Base-by-base conservation (phyloP, 2,888 invertebrate genomes). In the Hipparchia sbordonii region DNA sequence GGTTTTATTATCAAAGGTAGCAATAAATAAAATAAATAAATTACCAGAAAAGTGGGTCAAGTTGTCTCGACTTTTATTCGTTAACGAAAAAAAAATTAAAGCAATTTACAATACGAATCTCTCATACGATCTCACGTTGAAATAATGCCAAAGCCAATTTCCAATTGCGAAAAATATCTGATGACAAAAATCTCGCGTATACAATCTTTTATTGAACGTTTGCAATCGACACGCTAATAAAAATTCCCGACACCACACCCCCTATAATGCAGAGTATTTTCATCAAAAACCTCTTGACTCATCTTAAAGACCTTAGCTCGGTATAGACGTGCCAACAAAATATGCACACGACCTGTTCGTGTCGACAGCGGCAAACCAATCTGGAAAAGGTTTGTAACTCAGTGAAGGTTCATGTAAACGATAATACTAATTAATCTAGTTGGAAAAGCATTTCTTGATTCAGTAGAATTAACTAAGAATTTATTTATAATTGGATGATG, bases 201-300 rank as follows among this genome's bases (percentile, higher is more conserved):
- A 52, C 33, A 57, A 69, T 69, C 61, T 10, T 61, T 51, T 59
- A 67, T 61, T 61, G 69, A 54, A 61, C 61, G 60, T 60, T 52
- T 52, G 61, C 69, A 69, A 69, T 69, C 61, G 60, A 52, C 69
- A 45, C 48, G 8, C 61, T 56, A 67, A 69, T 69, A 69, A 69
- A 69, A 69, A 69, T 69, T 69, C 69, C 9, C 51, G 48, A 52
- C 51, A 61, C 61, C 69, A 61, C 69, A 52, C 61, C 60, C 61
- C 9, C 23, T 65, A 10, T 60, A 60, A 39, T 60, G 39, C 59
- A 39, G 12, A 48, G 46, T 56, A 45, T 67, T 67, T 56, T 69
- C 33, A 69, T 69, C 69, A 33, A 61, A 68, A 69, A 61, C 61
- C 60, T 12, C 51, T 33, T n/a, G 61, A 54, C 51, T 69, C 69